These are phyloP conservation scores for Lissonota sp. DNA, from an alignment of 2,888 invertebrate genomes.

Conservation along the genomic window DNA sequence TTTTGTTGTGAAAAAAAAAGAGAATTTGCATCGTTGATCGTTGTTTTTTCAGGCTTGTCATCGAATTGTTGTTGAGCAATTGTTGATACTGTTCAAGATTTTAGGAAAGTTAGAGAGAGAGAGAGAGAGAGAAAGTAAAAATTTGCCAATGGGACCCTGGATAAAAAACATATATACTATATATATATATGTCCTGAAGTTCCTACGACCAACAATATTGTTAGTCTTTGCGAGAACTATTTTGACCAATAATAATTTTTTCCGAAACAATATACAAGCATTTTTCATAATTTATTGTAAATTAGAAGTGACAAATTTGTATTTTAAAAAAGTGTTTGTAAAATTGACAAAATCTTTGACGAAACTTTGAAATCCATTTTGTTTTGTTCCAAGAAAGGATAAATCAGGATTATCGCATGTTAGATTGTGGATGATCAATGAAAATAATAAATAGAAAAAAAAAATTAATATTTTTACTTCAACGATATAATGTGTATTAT, in stretches of 20 bases:
- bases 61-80: conserved; percentile 48
- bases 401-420: conserved; percentile 8
- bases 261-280: background rate
- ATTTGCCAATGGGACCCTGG: conserved; percentile 24
- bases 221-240: conserved; percentile 28
- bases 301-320: background rate
- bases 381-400: conserved; percentile 11
- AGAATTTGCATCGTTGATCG: background rate
- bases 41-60: conserved; percentile 19
- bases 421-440: conserved; percentile 11
- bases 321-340: too few species aligned
- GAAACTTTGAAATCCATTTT: too few species aligned
- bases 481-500: conserved; percentile 33
- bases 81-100: conserved; percentile 48
- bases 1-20: background rate
- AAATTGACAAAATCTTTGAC: too few species aligned
- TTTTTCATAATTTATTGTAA: background rate
- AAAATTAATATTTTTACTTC: conserved; percentile 58
- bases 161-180: background rate
- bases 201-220: conserved; percentile 31
- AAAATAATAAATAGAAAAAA: conserved; percentile 45
- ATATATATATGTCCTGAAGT: conserved; percentile 30
- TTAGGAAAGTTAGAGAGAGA: background rate
- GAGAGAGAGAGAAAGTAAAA: conserved; percentile 9
- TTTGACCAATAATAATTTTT: conserved; percentile 2